Conservation (phyloP, 2,113 vertebrate genomes). For the Laticauda laticaudata region DNA sequence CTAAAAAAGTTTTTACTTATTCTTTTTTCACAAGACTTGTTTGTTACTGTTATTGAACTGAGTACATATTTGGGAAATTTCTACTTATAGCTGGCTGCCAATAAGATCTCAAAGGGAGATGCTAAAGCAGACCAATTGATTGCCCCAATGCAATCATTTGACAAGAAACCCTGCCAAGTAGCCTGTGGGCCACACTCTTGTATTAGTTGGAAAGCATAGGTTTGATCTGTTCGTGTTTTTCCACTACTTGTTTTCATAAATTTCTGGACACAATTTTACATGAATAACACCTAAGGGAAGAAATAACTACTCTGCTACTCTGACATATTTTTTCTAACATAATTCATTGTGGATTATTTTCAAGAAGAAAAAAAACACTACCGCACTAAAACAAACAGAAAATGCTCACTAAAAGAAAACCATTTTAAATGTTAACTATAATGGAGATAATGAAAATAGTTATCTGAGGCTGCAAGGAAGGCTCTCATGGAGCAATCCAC, state of each 20-base stretch:
- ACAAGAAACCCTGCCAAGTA: background rate
- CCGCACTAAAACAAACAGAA: no score
- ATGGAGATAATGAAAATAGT: no score
- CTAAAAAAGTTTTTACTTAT: background rate
- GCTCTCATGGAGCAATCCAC: no score
- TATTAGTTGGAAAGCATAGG: background rate
- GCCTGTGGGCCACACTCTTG: background rate
- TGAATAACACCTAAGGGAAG: no score
- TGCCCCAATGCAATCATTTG: slow-evolving; percentile 13
- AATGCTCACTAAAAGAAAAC: no score
- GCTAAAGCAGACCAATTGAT: background rate
- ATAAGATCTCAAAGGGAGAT: slow-evolving; percentile 6
- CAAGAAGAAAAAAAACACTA: no score
- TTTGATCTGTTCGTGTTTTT: background rate
- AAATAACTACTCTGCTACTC: no score
- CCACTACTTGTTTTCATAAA: background rate
- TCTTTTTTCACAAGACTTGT: background rate
- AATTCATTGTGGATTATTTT: no score
- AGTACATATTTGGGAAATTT: slow-evolving; percentile 2
- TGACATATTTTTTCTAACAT: no score
- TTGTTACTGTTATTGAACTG: background rate
- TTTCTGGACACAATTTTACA: no score
- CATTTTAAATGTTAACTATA: no score
- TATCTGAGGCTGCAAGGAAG: no score
- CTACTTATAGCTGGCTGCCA: slow-evolving; percentile 15